A percentile compares a stretch with the other conserved stretches of the same genome.
Conservation (phyloP, 2,113 vertebrate genomes). For the Motacilla tschutschensis region DNA sequence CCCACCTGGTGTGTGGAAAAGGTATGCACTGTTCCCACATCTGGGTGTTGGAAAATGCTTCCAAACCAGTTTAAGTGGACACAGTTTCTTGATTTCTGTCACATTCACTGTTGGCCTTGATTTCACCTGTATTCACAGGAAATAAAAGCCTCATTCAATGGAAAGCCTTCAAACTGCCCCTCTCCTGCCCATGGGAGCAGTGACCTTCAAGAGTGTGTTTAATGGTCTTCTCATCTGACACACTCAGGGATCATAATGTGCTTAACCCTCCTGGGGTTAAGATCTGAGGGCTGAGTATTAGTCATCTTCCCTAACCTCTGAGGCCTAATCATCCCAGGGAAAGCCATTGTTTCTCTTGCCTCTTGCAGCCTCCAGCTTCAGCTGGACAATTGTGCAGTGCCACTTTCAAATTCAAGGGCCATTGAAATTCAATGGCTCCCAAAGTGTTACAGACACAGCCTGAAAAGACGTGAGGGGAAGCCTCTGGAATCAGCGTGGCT, state of each 20-base stretch:
- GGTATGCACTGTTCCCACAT: neutral
- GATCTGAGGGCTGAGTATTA: neutral
- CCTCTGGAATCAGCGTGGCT: neutral
- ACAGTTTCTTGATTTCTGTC: neutral
- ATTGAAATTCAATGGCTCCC: constrained; percentile 24
- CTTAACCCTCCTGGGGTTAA: neutral
- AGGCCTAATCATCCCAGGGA: neutral
- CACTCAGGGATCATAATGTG: neutral
- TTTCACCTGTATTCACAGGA: neutral
- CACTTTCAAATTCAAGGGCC: neutral
- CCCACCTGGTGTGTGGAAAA: accelerated
- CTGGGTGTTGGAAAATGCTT: neutral
- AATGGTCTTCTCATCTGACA: neutral
- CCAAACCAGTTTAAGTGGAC: neutral
- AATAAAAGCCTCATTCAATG: neutral
- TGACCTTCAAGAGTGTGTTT: neutral
- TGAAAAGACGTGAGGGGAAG: neutral
- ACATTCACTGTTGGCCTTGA: neutral
- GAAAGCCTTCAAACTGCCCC: neutral
- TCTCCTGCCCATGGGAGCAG: neutral
- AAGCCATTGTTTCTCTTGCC: neutral
- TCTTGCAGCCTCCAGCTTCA: neutral
- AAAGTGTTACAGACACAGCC: neutral
- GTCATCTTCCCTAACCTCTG: neutral
- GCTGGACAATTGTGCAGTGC: neutral